Percentiles rank a stretch among this genome's conserved stretches.
phyloP scores from a whole-genome alignment of 2,888 invertebrate species.

The Cerastis rubricosa region DNA sequence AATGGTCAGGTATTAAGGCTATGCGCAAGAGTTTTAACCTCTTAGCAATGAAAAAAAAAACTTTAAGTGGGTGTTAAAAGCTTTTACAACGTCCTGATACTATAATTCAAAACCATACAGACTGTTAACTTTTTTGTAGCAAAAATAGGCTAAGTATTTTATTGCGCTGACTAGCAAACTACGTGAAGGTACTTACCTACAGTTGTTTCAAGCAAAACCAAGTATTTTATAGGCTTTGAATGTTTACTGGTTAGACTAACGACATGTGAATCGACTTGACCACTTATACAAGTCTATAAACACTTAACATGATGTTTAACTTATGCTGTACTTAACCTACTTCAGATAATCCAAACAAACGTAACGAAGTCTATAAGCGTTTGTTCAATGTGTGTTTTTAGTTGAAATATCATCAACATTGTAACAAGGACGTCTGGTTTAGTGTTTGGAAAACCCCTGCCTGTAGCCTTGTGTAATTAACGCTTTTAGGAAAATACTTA shows the following conservation, averaged over 20 bases:
- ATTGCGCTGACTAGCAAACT: background rate
- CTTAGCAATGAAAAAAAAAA: background rate
- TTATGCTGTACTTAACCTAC: slow-evolving; percentile 41
- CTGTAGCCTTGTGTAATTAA: slow-evolving; percentile 7
- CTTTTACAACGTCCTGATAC: slow-evolving; percentile 12
- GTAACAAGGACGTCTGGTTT: slow-evolving; percentile 19
- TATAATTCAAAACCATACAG: slow-evolving; percentile 5
- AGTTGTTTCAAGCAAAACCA: slow-evolving; percentile 1
- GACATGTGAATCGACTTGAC: slow-evolving; percentile 15
- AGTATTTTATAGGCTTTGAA: slow-evolving; percentile 18
- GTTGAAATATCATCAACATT: slow-evolving; percentile 34
- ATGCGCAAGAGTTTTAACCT: slow-evolving; percentile 13
- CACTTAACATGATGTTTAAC: slow-evolving; percentile 17
- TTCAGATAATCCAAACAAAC: slow-evolving; percentile 38
- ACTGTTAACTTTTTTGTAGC: slow-evolving; percentile 5
- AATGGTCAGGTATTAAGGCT: slow-evolving; percentile 39
- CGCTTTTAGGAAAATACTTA: background rate
- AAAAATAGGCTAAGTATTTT: background rate
- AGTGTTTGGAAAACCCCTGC: background rate
- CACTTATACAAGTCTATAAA: slow-evolving; percentile 35
- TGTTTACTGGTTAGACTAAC: background rate
- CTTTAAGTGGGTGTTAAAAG: slow-evolving; percentile 18
- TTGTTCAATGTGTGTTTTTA: slow-evolving; percentile 21
- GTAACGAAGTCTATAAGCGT: slow-evolving; percentile 19
- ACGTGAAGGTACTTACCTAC: background rate